Conservation (phyloP, 2,797 vertebrate genomes). For the Telmatherina bonti region DNA sequence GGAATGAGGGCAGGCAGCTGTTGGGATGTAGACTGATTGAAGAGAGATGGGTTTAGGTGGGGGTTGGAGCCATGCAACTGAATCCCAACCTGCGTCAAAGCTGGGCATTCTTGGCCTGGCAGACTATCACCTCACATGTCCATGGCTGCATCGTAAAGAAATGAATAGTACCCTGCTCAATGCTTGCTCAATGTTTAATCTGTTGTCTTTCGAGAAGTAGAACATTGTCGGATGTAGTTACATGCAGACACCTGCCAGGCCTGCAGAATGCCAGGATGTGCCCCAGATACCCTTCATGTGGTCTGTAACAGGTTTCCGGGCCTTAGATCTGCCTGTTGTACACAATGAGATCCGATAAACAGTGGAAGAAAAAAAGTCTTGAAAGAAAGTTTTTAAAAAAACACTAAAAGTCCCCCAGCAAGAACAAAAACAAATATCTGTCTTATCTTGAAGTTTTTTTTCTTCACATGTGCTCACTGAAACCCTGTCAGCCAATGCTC, state of each 20-base stretch:
- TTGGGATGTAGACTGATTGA: conserved; percentile 50
- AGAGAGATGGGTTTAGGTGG: conserved; percentile 8
- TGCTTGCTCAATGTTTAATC: conserved; percentile 65
- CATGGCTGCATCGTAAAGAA: conserved; percentile 65
- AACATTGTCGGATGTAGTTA: conserved; percentile 67
- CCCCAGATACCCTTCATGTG: conserved; percentile 70
- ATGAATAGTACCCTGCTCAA: conserved; percentile 69
- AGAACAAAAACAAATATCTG: conserved; percentile 15
- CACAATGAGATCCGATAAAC: conserved; percentile 71
- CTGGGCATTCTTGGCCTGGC: conserved; percentile 71
- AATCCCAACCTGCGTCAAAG: conserved; percentile 79
- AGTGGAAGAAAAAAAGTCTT: conserved; percentile 29
- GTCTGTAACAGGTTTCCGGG: conserved; percentile 75
- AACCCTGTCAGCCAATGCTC: conserved; percentile 9
- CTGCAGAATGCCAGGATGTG: conserved; percentile 58
- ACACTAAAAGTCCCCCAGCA: neutral
- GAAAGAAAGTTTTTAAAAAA: conserved; percentile 1
- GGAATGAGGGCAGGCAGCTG: conserved; percentile 76
- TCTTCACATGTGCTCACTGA: conserved; percentile 9
- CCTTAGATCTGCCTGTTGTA: conserved; percentile 76
- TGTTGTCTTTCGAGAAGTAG: conserved; percentile 74
- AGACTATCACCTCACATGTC: conserved; percentile 67
- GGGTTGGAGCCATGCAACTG: conserved; percentile 71
- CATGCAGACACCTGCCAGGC: conserved; percentile 80
- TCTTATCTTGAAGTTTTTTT: conserved; percentile 33